Base-by-base conservation (phyloP, 2,888 invertebrate genomes). In the Drosophila crucigera region DNA sequence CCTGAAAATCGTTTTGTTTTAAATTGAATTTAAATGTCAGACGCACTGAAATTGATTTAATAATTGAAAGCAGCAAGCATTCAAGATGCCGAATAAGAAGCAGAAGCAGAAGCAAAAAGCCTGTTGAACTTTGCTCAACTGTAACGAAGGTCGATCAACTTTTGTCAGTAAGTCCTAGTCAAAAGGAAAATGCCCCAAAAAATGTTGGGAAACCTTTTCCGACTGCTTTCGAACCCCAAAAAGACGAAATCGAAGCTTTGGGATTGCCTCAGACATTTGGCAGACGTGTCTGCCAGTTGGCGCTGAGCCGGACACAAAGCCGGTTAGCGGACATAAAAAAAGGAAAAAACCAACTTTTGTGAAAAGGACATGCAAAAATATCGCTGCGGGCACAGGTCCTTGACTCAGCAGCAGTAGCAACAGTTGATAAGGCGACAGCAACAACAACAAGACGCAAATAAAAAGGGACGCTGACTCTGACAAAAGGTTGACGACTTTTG, bases 291-390 rank as follows among this genome's bases (percentile, higher is more conserved):
- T 84, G 82, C 56, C 69, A 47, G 61, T 50, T 50, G 16, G 19
- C 50, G 70, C 56, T 73, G 68, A 41, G 67, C 52, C 39, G 56
- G 43, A 43, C 61, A 25, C 69, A 69, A 71, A 76, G 73, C 52
- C 60, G 72, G 63, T 49, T 58, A 60, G 33, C 61, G 60, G 60
- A 47, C 56, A 65, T 52, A 49, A 59, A 30, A 33, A 30, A 33
- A 25, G 49, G 41, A 56, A 60, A 60, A 6, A 50, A 16, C 43
- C 66, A 76, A 61, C 37, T 55, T 66, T 75, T 50, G 30, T 39
- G 53, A 68, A 82, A 89, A 78, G 80, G 73, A 86, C 86, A 90
- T 90, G 90, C 81, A 90, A 89, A 90, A 86, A 89, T 70, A 68
- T 41, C 33, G 70, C 71, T 55, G 33, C 55, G 31, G 76, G 53